Evolutionary conservation across 2,113 vertebrate genomes (phyloP).

Genomic region (Oreochromis tanganicae): DNA sequence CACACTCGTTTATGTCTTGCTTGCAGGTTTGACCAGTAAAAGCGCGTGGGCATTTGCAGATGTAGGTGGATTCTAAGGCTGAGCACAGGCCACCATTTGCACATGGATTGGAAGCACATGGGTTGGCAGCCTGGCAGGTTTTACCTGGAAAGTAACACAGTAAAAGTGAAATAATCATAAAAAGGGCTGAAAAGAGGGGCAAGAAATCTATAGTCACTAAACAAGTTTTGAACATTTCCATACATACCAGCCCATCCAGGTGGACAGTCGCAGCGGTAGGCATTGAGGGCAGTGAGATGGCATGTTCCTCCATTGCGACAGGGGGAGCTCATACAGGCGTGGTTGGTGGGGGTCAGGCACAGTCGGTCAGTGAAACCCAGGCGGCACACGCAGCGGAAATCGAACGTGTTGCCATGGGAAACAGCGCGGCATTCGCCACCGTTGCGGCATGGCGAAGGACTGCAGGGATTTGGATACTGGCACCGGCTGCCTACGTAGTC

Average conservation of each 20-base stretch:
- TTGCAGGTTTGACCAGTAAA: slow-evolving; percentile 90
- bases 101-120: slow-evolving; percentile 94
- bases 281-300: slow-evolving; percentile 74
- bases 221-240: neutral
- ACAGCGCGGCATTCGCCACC: slow-evolving; percentile 76
- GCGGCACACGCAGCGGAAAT: slow-evolving; percentile 79
- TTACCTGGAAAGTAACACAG: slow-evolving; percentile 73
- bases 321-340: slow-evolving; percentile 83
- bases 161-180: neutral
- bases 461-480: slow-evolving; percentile 83
- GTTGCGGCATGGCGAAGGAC: slow-evolving; percentile 83
- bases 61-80: slow-evolving; percentile 82
- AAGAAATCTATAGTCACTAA: rapidly evolving
- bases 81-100: slow-evolving; percentile 90
- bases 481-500: slow-evolving; percentile 79
- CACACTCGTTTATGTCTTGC: slow-evolving; percentile 89
- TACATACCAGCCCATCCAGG: slow-evolving; percentile 87
- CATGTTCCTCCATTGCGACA: slow-evolving; percentile 89
- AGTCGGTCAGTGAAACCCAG: slow-evolving; percentile 83
- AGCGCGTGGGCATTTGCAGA: slow-evolving; percentile 81
- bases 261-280: slow-evolving; percentile 83
- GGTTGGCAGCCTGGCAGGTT: slow-evolving; percentile 88
- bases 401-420: slow-evolving; percentile 64
- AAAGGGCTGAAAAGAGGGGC: neutral
- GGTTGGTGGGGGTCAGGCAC: slow-evolving; percentile 83